Base-by-base conservation (phyloP, 2,113 vertebrate genomes). In the Dipodomys merriami region DNA sequence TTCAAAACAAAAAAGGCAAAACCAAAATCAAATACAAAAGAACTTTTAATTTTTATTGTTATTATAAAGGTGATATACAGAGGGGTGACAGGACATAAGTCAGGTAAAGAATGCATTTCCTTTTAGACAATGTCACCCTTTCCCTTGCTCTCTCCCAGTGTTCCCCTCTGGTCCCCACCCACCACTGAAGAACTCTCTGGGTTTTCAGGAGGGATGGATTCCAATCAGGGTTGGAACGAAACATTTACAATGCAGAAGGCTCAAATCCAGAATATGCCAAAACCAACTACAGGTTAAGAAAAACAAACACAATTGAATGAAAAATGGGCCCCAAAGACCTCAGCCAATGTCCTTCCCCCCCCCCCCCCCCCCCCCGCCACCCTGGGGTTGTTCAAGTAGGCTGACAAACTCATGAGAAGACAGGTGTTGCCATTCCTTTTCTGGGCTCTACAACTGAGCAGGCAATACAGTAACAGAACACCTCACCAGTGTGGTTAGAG, bases 191-290 rank as follows among this genome's bases (percentile, higher is more conserved):
- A 65, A 22, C 44, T 35, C 23, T 64, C 25, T 35, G 39, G n/a
- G 20, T 74, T 67, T 74, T 49, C 44, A 92, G 77, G 25, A 57
- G 60, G 39, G 30, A 82, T 53, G 23, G 65, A 73, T 9, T 81
- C 30, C 65, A 64, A 74, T 62, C 68, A 49, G 74, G 74, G 6
- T 69, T 88, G 65, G 88, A 73, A 89, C 33, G 79, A 78, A 88
- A 78, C 7, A 39, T 76, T 30, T 64, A 16, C 46, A 19, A 67
- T 65, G 5, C 33, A 22, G 85, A 91, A 53, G 65, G 27, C 64
- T 60, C 23, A 65, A 49, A 79, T 33, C 29, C 60, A 79, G 91
- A 60, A 35, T 22, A 57, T 30, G 11, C 12, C 53, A 72, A 83
- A 72, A 72, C 39, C 29, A 6, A 30, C 30, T 25, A 16, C 16